These are phyloP conservation scores for Cheirogaleus medius DNA, from an alignment of 2,113 vertebrate species.

Conservation along the genomic window DNA sequence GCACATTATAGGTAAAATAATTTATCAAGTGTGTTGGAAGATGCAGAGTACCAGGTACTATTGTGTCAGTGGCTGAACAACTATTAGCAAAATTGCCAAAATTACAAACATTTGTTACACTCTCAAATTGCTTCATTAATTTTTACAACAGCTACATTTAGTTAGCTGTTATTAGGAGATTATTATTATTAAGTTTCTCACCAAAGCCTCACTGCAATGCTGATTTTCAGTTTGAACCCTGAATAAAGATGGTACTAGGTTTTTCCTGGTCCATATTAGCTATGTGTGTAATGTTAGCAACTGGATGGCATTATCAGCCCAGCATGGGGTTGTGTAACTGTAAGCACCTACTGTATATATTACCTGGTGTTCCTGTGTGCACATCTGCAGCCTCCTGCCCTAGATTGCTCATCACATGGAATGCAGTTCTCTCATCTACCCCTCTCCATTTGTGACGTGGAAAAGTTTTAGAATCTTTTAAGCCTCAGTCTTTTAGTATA, in stretches of 20 bases:
- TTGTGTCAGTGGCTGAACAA: not conserved
- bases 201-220: not conserved
- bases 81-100: not conserved
- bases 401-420: not conserved
- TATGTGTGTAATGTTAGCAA: not conserved
- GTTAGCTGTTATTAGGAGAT: not conserved
- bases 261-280: not conserved
- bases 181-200: not conserved
- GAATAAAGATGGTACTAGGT: not conserved
- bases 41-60: not conserved
- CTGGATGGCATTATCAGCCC: not conserved
- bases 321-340: not conserved
- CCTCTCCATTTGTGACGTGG: not conserved
- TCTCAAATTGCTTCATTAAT: not conserved
- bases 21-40: not conserved
- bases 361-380: not conserved
- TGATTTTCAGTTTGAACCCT: not conserved
- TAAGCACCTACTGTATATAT: not conserved
- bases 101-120: not conserved
- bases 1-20: not conserved
- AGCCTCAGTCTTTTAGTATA: not conserved
- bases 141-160: not conserved
- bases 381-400: not conserved
- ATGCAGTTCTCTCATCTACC: not conserved
- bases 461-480: not conserved